phyloP scores from a whole-genome alignment of 2,113 vertebrate genomes.

The Pseudorectes ferrugineus region DNA sequence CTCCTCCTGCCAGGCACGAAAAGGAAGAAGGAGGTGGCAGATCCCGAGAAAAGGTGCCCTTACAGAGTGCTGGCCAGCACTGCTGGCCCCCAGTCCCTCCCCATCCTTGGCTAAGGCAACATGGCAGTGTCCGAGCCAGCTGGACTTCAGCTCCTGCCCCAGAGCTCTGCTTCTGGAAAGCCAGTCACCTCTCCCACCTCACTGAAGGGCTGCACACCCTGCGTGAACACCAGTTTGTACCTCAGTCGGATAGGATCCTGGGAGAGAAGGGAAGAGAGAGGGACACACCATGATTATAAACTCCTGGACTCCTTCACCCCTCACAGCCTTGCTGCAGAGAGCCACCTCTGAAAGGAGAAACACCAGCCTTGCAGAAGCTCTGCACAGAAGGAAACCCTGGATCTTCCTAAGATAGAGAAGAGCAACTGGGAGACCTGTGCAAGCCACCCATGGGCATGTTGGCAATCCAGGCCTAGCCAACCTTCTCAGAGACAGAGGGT shows the following conservation, averaged over 20 bases:
- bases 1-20: not conserved
- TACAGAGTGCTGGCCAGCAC: rapidly evolving
- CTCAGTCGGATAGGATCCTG: slow-evolving; percentile 78
- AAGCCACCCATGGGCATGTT: not conserved
- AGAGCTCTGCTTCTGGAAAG: slow-evolving; percentile 75
- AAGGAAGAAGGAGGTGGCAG: not conserved
- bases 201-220: slow-evolving; percentile 65
- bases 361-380: not conserved
- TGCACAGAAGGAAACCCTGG: not conserved
- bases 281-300: rapidly evolving
- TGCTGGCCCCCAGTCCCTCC: not conserved
- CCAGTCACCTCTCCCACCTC: slow-evolving; percentile 76
- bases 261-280: not conserved
- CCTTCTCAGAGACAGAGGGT: not conserved
- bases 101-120: rapidly evolving
- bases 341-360: not conserved
- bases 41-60: not conserved
- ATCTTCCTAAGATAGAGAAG: not conserved
- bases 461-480: not conserved
- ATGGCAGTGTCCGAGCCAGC: not conserved
- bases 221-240: slow-evolving; percentile 77
- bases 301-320: not conserved
- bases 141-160: slow-evolving; percentile 14
- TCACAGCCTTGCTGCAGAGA: not conserved
- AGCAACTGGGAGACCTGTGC: not conserved